These are phyloP conservation scores for Carterocephalus palaemon DNA, from an alignment of 2,888 invertebrate genomes.

Conservation along the genomic window DNA sequence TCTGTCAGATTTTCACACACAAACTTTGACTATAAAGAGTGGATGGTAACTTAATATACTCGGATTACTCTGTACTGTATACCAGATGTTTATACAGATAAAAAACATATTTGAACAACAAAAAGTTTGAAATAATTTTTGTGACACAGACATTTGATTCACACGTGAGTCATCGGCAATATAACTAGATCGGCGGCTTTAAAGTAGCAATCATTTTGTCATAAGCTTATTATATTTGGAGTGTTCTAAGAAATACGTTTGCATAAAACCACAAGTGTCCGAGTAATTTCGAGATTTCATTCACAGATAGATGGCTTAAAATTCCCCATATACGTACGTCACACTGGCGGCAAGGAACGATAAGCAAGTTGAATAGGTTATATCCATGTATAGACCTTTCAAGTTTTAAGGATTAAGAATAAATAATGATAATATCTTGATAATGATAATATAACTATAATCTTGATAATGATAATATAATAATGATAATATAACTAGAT, in stretches of 20 bases:
- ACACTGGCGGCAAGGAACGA: not conserved
- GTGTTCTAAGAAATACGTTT: slow-evolving; percentile 22
- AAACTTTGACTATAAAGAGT: too few species aligned
- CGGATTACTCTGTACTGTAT: too few species aligned
- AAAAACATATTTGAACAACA: not conserved
- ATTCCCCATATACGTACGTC: not conserved
- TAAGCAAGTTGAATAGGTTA: not conserved
- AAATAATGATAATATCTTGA: too few species aligned
- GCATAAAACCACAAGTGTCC: slow-evolving; percentile 24
- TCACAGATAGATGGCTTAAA: slow-evolving; percentile 10
- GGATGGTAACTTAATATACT: too few species aligned
- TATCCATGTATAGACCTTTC: too few species aligned
- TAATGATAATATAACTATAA: too few species aligned
- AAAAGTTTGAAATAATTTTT: slow-evolving; percentile 6
- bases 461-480: too few species aligned
- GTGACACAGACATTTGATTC: slow-evolving; percentile 21
- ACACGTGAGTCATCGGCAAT: slow-evolving; percentile 13
- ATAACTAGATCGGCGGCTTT: slow-evolving; percentile 3
- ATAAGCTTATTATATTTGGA: slow-evolving; percentile 20
- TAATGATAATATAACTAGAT: slow-evolving; percentile 5
- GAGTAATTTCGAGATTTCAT: slow-evolving; percentile 20
- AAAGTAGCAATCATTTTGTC: not conserved
- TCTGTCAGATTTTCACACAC: too few species aligned
- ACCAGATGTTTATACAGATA: too few species aligned
- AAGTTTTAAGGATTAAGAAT: too few species aligned